A percentile compares a stretch with the other conserved stretches of the same genome.
These are phyloP conservation scores for Drosophila diplacantha DNA, from an alignment of 2,888 invertebrate genomes.

Conservation along the genomic window DNA sequence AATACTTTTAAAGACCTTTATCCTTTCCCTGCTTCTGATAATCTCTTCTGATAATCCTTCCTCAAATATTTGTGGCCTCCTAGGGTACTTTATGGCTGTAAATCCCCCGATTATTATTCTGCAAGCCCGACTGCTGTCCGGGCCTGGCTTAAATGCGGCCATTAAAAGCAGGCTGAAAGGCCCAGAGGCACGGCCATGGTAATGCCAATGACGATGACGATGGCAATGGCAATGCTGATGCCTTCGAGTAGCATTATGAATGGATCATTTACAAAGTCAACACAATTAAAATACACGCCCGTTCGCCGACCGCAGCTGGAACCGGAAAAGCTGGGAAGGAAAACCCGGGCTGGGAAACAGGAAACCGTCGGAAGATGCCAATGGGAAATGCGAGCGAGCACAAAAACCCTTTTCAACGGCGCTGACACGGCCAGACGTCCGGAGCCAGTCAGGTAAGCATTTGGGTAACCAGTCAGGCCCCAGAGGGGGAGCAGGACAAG, in stretches of 20 bases:
- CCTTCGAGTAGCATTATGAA: slow-evolving; percentile 64
- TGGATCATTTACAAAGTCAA: slow-evolving; percentile 68
- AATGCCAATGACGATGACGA: slow-evolving; percentile 24
- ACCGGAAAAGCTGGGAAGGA: slow-evolving; percentile 20
- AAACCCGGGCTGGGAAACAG: slow-evolving; percentile 16
- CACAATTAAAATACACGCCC: slow-evolving; percentile 63
- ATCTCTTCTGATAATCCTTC: no score
- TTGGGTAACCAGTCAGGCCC: slow-evolving; percentile 12
- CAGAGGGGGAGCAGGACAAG: background rate
- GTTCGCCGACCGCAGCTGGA: slow-evolving; percentile 28
- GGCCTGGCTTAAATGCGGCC: slow-evolving; percentile 31
- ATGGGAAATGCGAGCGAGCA: slow-evolving; percentile 20
- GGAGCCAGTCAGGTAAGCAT: slow-evolving; percentile 18
- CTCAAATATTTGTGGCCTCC: background rate
- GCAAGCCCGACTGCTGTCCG: slow-evolving; percentile 2
- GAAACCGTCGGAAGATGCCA: slow-evolving; percentile 32
- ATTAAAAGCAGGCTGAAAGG: slow-evolving; percentile 33
- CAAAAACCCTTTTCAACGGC: slow-evolving; percentile 27
- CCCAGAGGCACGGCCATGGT: slow-evolving; percentile 16
- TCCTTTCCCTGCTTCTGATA: background rate
- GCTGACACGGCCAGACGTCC: slow-evolving; percentile 28
- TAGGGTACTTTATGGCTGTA: slow-evolving; percentile 5
- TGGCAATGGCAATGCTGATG: slow-evolving; percentile 29
- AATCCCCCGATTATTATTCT: slow-evolving; percentile 8
- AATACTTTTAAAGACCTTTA: background rate